These are phyloP conservation scores for Oryctes rhinoceros DNA, from an alignment of 1,140 invertebrate species.

Conservation along the genomic window DNA sequence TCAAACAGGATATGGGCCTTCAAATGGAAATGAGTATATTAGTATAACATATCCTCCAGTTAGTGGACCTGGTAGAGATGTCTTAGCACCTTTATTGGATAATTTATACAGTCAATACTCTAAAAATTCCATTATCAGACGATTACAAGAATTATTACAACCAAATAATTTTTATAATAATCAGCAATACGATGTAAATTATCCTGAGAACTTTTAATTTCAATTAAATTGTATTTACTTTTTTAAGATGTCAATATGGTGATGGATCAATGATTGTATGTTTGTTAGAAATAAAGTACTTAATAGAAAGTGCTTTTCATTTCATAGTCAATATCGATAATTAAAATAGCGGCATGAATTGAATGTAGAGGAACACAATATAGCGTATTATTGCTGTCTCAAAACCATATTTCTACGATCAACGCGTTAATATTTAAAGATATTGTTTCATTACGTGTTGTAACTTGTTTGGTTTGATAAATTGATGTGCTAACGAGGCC, in stretches of 20 bases:
- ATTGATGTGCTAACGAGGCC: too few species aligned
- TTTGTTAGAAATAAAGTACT: neutral
- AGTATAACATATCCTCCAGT: conserved; percentile 57
- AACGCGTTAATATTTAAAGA: too few species aligned
- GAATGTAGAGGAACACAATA: too few species aligned
- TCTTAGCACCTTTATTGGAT: conserved; percentile 28
- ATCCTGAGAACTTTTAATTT: conserved; percentile 37
- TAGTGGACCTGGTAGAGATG: conserved; percentile 36
- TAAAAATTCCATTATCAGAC: conserved; percentile 33
- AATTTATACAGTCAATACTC: conserved; percentile 26
- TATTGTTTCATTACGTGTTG: too few species aligned
- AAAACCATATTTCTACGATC: too few species aligned
- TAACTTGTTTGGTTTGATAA: too few species aligned
- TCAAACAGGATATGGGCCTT: conserved; percentile 49
- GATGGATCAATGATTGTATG: neutral
- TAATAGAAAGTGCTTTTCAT: neutral
- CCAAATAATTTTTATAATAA: conserved; percentile 40
- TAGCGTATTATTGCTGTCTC: too few species aligned
- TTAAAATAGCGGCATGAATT: too few species aligned
- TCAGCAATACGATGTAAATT: conserved; percentile 38
- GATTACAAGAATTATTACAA: conserved; percentile 29
- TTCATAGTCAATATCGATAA: neutral
- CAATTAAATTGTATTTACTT: too few species aligned
- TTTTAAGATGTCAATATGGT: neutral
- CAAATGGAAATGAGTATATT: conserved; percentile 56